Conservation (phyloP, 2,113 vertebrate species). For the Gallinago media region DNA sequence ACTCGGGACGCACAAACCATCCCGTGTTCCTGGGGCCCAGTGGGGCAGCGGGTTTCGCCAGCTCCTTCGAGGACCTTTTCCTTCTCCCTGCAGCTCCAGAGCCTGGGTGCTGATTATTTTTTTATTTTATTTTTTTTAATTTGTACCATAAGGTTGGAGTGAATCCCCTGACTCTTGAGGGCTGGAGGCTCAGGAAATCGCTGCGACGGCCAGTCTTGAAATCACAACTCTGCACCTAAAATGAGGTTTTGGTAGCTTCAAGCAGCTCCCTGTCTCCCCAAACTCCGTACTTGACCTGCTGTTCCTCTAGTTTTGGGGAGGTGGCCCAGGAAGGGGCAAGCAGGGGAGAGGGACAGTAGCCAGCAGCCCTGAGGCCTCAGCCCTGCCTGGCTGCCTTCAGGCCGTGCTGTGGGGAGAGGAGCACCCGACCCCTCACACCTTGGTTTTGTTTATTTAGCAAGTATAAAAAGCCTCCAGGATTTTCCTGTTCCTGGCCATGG, state of each 20-base stretch:
- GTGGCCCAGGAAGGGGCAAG: neutral
- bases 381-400: neutral
- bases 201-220: neutral
- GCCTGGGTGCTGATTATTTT: neutral
- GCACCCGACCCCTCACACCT: neutral
- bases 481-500: neutral
- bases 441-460: neutral
- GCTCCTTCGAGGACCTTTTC: rapidly evolving
- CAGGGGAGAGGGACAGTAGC: neutral
- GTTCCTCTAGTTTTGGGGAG: neutral
- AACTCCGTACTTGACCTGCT: rapidly evolving
- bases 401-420: neutral
- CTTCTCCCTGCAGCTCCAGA: neutral
- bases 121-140: neutral
- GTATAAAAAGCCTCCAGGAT: neutral
- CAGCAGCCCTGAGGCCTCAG: neutral
- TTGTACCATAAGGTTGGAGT: neutral
- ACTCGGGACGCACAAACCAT: neutral
- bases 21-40: rapidly evolving
- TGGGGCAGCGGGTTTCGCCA: neutral
- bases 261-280: neutral
- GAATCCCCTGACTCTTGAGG: neutral
- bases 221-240: neutral
- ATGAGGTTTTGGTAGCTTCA: neutral
- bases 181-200: neutral